phyloP scores from a whole-genome alignment of 30 jellyfish, hydroid and myxozoan species.

The Sanderia malayensis region DNA sequence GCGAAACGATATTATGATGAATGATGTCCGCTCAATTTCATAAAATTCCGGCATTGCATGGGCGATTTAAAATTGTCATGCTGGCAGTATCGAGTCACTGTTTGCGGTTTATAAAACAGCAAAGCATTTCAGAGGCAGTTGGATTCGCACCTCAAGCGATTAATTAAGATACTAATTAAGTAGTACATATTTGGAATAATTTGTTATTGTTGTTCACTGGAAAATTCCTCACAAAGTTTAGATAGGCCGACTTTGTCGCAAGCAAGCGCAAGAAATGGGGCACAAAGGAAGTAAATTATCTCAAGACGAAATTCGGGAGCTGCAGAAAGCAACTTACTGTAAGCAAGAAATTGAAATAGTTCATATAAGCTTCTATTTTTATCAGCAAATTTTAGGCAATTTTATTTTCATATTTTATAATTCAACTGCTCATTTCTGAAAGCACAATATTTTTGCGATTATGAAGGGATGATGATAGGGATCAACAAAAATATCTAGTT shows the following conservation, averaged over 20 bases:
- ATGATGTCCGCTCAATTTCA: background rate
- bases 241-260: background rate
- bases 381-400: background rate
- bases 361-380: background rate
- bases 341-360: slow-evolving; percentile 14
- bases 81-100: background rate
- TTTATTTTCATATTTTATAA: background rate
- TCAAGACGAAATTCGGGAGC: slow-evolving; percentile 87
- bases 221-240: too few relatives aligned
- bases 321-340: slow-evolving; percentile 96
- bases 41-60: background rate
- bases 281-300: slow-evolving; percentile 91
- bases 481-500: background rate
- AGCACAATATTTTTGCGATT: background rate
- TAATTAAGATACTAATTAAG: background rate
- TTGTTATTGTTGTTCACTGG: background rate
- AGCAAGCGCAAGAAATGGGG: slow-evolving; percentile 77
- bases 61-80: too few relatives aligned
- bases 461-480: background rate
- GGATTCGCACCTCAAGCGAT: background rate
- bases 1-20: too few relatives aligned
- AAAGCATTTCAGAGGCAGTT: background rate
- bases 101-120: background rate
- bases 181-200: too few relatives aligned
- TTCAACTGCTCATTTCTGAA: background rate